phyloP scores from a whole-genome alignment of 64 coral and sea anemone species.

The Hydrozoanthus tunicans region DNA sequence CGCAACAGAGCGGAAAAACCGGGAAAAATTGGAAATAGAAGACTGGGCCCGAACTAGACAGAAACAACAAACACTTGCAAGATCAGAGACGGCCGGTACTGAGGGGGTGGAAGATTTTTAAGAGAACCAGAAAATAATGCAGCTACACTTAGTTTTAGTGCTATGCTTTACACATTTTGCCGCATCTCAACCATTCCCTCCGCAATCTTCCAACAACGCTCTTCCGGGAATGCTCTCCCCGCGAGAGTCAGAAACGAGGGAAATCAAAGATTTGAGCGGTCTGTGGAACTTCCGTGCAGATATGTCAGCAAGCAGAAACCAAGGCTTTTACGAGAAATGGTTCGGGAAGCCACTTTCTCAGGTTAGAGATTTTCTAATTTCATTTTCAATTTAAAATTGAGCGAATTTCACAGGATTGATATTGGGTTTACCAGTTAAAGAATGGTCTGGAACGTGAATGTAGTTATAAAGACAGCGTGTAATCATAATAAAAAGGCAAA shows the following conservation, averaged over 20 bases:
- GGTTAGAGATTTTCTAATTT: slow-evolving; percentile 46
- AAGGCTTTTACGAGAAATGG: slow-evolving; percentile 78
- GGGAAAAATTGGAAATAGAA: background rate
- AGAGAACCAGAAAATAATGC: background rate
- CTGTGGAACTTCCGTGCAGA: slow-evolving; percentile 94
- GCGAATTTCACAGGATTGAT: background rate
- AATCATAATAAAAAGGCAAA: no score
- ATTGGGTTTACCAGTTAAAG: no score
- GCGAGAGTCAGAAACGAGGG: slow-evolving; percentile 80
- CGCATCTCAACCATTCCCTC: slow-evolving; percentile 25
- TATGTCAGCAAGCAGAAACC: slow-evolving; percentile 62
- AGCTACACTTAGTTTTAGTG: background rate
- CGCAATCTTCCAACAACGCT: background rate
- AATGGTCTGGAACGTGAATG: no score
- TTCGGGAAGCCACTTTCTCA: slow-evolving; percentile 61
- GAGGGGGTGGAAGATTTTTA: background rate
- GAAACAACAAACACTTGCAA: background rate
- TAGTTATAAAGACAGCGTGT: no score
- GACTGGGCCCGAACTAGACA: background rate
- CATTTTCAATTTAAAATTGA: background rate
- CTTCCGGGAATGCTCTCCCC: slow-evolving; percentile 88
- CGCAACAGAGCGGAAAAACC: no score
- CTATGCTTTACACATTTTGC: background rate
- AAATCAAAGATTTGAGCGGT: slow-evolving; percentile 89
- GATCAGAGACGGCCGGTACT: background rate